Percentiles rank a stretch among this genome's conserved stretches.
These are phyloP conservation scores for Bradypodion pumilum DNA, from an alignment of 2,797 vertebrate species.

Conservation along the genomic window DNA sequence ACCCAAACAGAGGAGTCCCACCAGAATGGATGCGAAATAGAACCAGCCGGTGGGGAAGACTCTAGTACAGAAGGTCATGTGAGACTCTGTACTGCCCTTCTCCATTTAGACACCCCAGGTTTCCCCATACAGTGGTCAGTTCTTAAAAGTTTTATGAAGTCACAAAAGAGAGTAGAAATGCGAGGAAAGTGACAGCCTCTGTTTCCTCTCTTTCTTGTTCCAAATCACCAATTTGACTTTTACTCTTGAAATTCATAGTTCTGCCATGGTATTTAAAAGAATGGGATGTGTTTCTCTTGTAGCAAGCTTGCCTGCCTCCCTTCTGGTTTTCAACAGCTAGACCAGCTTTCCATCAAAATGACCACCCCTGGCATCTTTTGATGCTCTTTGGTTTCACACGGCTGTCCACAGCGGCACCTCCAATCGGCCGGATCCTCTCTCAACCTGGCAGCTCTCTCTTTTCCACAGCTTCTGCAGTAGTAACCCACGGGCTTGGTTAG, in stretches of 20 bases:
- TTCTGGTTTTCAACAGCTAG: constrained; percentile 2
- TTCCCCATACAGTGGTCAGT: neutral
- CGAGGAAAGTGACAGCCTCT: neutral
- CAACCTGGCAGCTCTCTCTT: neutral
- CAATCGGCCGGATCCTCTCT: neutral
- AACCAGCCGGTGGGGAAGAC: neutral
- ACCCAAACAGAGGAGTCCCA: neutral
- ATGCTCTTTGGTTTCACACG: too few relatives aligned
- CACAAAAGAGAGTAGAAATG: neutral
- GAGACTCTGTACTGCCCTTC: neutral
- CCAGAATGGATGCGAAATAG: constrained; percentile 3
- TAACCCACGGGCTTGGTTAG: constrained; percentile 67
- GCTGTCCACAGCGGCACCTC: neutral
- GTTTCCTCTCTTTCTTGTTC: neutral
- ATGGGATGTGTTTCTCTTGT: neutral
- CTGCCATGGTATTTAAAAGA: neutral
- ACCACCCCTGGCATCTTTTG: neutral
- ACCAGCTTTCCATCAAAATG: neutral
- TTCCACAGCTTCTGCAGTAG: neutral
- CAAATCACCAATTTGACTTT: neutral
- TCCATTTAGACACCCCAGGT: neutral
- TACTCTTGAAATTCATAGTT: neutral
- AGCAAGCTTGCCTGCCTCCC: neutral
- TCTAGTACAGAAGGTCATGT: neutral
- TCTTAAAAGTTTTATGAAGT: neutral